Evolutionary conservation across 2,888 invertebrate genomes (phyloP), one percentile per base, ranked within the genome.

Genomic region (Eristalinus aeneus): DNA sequence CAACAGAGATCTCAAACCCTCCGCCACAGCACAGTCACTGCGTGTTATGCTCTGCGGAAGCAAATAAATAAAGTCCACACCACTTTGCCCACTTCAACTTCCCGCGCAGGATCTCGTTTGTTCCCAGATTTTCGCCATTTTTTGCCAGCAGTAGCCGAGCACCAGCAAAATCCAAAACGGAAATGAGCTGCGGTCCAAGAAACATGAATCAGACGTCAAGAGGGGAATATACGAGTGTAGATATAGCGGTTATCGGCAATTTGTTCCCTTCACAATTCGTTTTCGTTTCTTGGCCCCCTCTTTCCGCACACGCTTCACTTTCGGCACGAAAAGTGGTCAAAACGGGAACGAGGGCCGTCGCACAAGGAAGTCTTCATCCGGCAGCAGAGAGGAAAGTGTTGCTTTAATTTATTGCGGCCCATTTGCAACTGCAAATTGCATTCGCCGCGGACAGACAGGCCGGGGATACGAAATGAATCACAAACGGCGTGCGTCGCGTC

Each of bases 401-500:
- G 77, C 81, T 61, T 74, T 81, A 86, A 86, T 77, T 86, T 86
- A 86, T 86, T 85, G 64, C 76, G 58, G 54, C 32, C 77, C 85
- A 77, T 86, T 86, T 81, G 85, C 85, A 81, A 81, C 77, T 77
- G 77, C 72, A 86, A 86, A 86, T 86, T 86, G 81, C 76, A 86
- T 85, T 78, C 53, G 63, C 71, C 72, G 46, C 71, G 58, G 58
- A 76, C 27, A 68, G 80, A 80, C 71, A 67, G 54, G 56, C 69
- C 65, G 61, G 46, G 72, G 54, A 63, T 65, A 68, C 46, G 12
- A n/a, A 63, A 61, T 85, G 84, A 85, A 72, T 85, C 84, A 85
- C 72, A n/a, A 10, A 11, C 61, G 39, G 32, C 34, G 22, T 8
- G 16, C 46, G 8, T 6, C 46, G 16, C 46, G 64, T 60, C 27